phyloP scores from a whole-genome alignment of 2,113 vertebrate species.

The Gymnogyps californianus region DNA sequence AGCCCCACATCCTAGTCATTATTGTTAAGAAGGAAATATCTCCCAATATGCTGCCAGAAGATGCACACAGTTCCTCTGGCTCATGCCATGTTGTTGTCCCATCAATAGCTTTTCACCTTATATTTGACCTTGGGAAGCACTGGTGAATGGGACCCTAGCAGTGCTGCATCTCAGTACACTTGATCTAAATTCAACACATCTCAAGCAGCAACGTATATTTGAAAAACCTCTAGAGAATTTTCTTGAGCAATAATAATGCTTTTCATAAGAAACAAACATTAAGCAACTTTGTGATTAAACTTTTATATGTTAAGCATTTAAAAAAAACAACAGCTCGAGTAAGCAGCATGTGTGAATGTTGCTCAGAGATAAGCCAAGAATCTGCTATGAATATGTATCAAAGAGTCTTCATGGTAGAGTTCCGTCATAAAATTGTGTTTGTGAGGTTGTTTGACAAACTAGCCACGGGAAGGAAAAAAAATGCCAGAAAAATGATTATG shows the following conservation, averaged over 20 bases:
- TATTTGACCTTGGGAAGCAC: background rate
- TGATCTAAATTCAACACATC: background rate
- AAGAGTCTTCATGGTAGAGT: background rate
- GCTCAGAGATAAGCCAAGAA: slow-evolving; percentile 51
- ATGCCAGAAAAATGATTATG: background rate
- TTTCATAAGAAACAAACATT: slow-evolving; percentile 10
- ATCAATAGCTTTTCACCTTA: background rate
- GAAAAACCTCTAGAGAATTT: background rate
- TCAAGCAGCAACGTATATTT: background rate
- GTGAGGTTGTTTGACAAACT: background rate
- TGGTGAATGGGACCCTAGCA: background rate
- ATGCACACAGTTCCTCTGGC: background rate
- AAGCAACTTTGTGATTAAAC: slow-evolving; percentile 30
- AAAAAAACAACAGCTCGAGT: background rate
- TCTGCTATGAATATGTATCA: slow-evolving; percentile 34
- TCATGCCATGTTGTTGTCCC: background rate
- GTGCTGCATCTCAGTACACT: background rate
- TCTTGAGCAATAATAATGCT: background rate
- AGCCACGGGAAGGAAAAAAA: background rate
- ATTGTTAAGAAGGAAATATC: background rate
- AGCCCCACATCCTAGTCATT: background rate
- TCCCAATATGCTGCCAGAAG: background rate
- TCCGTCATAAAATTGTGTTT: background rate
- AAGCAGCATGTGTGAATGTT: slow-evolving; percentile 36
- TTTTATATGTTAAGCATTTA: slow-evolving; percentile 26